A percentile compares a stretch with the other conserved stretches of the same genome.
These are phyloP conservation scores for Aricia artaxerxes DNA, from an alignment of 2,888 invertebrate species.

Conservation along the genomic window DNA sequence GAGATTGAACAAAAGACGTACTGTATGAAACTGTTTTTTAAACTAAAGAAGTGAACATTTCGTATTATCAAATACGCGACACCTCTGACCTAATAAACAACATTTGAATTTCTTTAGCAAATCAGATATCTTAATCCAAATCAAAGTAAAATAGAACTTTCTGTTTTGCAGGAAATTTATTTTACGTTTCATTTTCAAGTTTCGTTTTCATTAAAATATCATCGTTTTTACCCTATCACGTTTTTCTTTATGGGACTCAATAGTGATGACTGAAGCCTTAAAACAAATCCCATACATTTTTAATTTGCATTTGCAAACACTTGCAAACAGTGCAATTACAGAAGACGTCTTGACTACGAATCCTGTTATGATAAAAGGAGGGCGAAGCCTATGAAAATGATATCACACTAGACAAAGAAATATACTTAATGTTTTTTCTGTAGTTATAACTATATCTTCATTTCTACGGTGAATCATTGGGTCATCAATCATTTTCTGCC, in stretches of 20 bases:
- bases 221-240: no score
- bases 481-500: conserved; percentile 69
- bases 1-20: no score
- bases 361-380: background rate
- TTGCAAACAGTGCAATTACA: background rate
- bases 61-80: no score
- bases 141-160: background rate
- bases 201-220: no score
- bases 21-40: no score
- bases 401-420: conserved; percentile 73
- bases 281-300: background rate
- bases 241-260: no score
- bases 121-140: background rate
- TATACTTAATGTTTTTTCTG: conserved; percentile 75
- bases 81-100: no score
- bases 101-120: no score
- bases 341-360: background rate
- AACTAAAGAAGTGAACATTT: no score
- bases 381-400: conserved; percentile 67
- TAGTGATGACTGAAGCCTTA: background rate
- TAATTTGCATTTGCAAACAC: background rate
- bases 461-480: conserved; percentile 47
- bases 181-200: no score
- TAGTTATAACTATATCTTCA: conserved; percentile 65
- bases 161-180: background rate